Evolutionary conservation across 1,140 invertebrate genomes (phyloP).

Genomic region (Campoletis sonorensis): DNA sequence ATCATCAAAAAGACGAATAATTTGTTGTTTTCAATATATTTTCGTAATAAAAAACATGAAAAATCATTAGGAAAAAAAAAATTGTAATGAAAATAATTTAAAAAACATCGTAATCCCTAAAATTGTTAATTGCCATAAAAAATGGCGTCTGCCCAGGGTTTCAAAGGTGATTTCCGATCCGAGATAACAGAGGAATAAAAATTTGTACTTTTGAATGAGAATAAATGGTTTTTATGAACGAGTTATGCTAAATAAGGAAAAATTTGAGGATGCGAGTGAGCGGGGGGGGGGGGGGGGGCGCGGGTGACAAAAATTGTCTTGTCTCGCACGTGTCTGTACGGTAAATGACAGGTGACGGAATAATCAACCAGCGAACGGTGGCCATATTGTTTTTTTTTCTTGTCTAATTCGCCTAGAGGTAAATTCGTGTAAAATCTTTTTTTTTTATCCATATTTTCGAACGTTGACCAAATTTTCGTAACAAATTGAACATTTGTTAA

Average conservation of each 20-base stretch:
- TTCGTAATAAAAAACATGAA: neutral
- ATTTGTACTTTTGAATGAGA: too few species aligned
- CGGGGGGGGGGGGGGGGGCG: neutral
- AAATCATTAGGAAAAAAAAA: neutral
- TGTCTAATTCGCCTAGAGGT: too few species aligned
- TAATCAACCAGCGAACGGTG: conserved; percentile 12
- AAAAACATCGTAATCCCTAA: neutral
- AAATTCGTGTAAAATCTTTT: too few species aligned
- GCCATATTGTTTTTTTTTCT: neutral
- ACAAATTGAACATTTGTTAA: too few species aligned
- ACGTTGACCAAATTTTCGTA: too few species aligned
- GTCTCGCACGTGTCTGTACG: conserved; percentile 17
- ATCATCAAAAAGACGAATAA: neutral
- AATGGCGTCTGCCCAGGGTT: too few species aligned
- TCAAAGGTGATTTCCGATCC: too few species aligned
- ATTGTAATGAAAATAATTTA: conserved; percentile 25
- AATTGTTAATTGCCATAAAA: too few species aligned
- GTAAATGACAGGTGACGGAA: conserved; percentile 29
- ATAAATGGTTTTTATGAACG: too few species aligned
- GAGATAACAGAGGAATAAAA: too few species aligned
- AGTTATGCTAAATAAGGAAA: neutral
- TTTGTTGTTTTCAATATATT: too few species aligned
- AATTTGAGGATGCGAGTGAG: conserved; percentile 8
- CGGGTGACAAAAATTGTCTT: conserved; percentile 12
- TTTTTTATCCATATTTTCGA: too few species aligned